phyloP scores from a whole-genome alignment of 2,888 invertebrate species.

The Apamea monoglypha region DNA sequence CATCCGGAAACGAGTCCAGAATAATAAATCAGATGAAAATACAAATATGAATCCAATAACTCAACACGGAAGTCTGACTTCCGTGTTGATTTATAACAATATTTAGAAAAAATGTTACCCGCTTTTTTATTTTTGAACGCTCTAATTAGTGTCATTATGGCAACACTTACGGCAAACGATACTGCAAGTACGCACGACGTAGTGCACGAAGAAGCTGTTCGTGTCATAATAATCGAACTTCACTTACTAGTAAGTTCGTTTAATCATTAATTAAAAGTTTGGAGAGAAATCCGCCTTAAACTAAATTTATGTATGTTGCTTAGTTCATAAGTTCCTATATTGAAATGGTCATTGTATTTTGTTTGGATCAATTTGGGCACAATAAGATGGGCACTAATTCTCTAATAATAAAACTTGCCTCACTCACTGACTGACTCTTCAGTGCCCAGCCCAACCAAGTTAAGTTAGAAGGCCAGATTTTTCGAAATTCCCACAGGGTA shows the following conservation, averaged over 20 bases:
- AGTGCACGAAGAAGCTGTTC: not conserved
- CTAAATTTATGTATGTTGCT: constrained; percentile 24
- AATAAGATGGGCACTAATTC: not conserved
- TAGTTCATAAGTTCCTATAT: constrained; percentile 33
- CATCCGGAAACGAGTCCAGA: not conserved
- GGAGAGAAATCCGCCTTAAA: constrained; percentile 53
- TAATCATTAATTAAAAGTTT: constrained; percentile 5
- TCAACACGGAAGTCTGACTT: not conserved
- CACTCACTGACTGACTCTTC: not conserved
- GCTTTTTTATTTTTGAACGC: not conserved
- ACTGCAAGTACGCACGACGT: too few relatives aligned
- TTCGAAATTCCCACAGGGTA: too few relatives aligned
- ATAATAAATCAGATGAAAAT: too few relatives aligned
- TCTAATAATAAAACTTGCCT: not conserved
- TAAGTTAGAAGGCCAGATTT: not conserved
- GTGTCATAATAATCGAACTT: constrained; percentile 5
- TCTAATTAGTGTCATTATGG: not conserved
- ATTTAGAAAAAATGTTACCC: not conserved
- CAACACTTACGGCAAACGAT: not conserved
- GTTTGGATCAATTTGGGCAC: not conserved
- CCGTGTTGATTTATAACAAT: too few relatives aligned
- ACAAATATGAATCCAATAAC: not conserved
- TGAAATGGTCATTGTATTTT: constrained; percentile 15
- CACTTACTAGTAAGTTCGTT: not conserved
- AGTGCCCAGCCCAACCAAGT: not conserved